Conservation (phyloP, 2,797 vertebrate species). For the Coracias cyanogaster region DNA sequence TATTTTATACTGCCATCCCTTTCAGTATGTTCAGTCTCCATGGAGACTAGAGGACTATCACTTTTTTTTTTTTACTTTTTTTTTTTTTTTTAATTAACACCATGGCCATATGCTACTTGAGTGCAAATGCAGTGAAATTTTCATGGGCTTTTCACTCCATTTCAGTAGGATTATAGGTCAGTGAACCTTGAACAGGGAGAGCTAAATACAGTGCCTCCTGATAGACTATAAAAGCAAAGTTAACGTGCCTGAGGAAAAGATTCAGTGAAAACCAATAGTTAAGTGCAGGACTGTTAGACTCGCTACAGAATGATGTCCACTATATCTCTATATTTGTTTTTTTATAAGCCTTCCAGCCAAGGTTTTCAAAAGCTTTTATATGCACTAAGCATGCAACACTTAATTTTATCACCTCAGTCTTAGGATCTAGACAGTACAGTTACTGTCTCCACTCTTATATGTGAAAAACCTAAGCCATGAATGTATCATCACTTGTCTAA, state of each 20-base stretch:
- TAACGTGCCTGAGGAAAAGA: neutral
- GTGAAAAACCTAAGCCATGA: neutral
- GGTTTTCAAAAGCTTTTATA: neutral
- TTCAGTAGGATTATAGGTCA: slow-evolving; percentile 40
- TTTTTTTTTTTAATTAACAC: neutral
- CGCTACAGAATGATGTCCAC: neutral
- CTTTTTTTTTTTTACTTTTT: neutral
- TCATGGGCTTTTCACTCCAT: slow-evolving; percentile 22
- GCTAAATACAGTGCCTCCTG: neutral
- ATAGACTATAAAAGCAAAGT: neutral
- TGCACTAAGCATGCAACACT: neutral
- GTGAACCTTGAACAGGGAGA: neutral
- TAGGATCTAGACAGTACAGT: neutral
- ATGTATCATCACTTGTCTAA: neutral
- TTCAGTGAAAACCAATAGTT: neutral
- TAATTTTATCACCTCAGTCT: neutral
- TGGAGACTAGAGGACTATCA: neutral
- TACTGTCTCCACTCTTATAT: fast-evolving
- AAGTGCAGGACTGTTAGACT: neutral
- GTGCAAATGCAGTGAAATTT: slow-evolving; percentile 20
- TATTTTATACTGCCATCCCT: neutral
- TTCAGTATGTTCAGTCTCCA: neutral
- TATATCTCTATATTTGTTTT: neutral
- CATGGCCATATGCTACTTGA: neutral
- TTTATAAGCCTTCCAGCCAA: neutral